A percentile compares a stretch with the other conserved stretches of the same genome.
phyloP scores from a whole-genome alignment of 2,888 invertebrate genomes.

The Xylota sylvarum region DNA sequence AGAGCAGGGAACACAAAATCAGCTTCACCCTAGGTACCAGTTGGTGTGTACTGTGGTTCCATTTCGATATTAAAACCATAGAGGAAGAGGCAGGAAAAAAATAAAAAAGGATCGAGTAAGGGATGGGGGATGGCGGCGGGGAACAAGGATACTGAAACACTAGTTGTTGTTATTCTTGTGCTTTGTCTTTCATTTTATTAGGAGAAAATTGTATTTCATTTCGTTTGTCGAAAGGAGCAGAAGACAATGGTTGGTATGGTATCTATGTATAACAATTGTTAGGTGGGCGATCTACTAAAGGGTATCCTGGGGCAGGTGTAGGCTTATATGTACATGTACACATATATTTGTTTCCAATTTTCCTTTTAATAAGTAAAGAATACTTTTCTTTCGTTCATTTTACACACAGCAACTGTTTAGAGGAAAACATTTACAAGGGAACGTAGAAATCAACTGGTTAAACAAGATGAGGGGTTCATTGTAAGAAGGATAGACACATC shows the following conservation, averaged over 20 bases:
- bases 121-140: neutral
- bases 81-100: neutral
- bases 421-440: neutral
- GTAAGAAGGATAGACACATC: neutral
- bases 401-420: neutral
- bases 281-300: neutral
- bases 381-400: neutral
- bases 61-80: slow-evolving; percentile 19
- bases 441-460: neutral
- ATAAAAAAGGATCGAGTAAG: neutral
- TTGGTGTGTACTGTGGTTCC: neutral
- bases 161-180: slow-evolving; percentile 1
- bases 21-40: neutral
- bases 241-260: slow-evolving; percentile 3
- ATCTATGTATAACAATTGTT: neutral
- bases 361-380: slow-evolving; percentile 5
- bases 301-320: slow-evolving; percentile 3
- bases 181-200: slow-evolving; percentile 27
- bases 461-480: neutral
- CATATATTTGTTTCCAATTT: slow-evolving; percentile 10
- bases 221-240: slow-evolving; percentile 23
- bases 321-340: neutral
- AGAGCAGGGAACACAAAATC: neutral
- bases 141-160: neutral
- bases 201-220: slow-evolving; percentile 29